phyloP scores from a whole-genome alignment of 2,888 invertebrate species.

The Lymantria monacha region DNA sequence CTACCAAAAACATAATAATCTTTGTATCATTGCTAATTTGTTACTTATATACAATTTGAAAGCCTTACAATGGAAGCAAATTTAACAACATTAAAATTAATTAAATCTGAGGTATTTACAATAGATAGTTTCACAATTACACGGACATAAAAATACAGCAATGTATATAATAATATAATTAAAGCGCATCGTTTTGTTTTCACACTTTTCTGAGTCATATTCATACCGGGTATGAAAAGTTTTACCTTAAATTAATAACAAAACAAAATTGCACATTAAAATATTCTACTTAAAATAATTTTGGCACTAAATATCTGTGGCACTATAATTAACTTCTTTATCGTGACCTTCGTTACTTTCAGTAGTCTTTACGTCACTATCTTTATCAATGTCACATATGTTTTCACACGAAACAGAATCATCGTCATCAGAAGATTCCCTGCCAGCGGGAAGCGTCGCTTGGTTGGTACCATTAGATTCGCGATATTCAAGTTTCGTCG shows the following conservation, averaged over 20 bases:
- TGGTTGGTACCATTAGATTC: conserved; percentile 67
- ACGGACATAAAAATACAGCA: conserved; percentile 58
- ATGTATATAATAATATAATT: conserved; percentile 55
- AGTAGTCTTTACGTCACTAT: conserved; percentile 70
- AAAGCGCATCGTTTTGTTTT: conserved; percentile 79
- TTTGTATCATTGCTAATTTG: conserved; percentile 50
- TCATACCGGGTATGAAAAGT: conserved; percentile 60
- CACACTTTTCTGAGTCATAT: conserved; percentile 65
- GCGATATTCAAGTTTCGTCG: conserved; percentile 87
- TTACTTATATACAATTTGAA: conserved; percentile 61
- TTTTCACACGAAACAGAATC: conserved; percentile 58
- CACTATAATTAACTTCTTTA: conserved; percentile 77
- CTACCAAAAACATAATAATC: conserved; percentile 13
- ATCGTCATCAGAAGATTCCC: conserved; percentile 82
- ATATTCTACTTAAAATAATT: conserved; percentile 80
- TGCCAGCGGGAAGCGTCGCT: conserved; percentile 56
- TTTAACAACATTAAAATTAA: conserved; percentile 72
- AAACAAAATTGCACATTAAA: conserved; percentile 80
- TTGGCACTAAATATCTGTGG: conserved; percentile 86
- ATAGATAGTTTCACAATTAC: conserved; percentile 53
- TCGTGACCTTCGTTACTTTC: conserved; percentile 68
- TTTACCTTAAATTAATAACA: conserved; percentile 73
- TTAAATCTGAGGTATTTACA: conserved; percentile 71
- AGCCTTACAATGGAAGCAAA: conserved; percentile 76
- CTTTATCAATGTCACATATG: conserved; percentile 70